These are phyloP conservation scores for Dicyrtoma fusca DNA, from an alignment of 2,888 invertebrate genomes.

Conservation along the genomic window DNA sequence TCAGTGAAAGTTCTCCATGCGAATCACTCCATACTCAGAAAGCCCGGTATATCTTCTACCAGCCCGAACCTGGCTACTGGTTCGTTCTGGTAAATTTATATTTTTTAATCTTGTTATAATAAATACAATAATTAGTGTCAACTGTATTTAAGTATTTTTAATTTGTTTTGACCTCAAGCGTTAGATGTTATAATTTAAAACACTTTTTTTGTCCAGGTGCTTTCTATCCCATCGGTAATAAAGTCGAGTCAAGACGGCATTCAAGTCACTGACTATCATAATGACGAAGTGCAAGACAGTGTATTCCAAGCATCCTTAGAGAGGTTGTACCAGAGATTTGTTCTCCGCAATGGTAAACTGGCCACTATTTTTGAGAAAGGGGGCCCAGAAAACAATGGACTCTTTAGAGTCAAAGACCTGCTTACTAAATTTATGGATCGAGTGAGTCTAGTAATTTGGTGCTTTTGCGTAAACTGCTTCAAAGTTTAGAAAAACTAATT, in stretches of 20 bases:
- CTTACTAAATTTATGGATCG: constrained; percentile 78
- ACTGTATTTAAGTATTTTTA: neutral
- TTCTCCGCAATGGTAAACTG: constrained; percentile 81
- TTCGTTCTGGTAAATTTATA: constrained; percentile 75
- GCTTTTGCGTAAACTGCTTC: too few species aligned
- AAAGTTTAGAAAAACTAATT: neutral
- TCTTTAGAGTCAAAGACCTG: constrained; percentile 67
- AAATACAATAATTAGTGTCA: constrained; percentile 23
- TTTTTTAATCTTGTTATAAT: too few species aligned
- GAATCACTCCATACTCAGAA: constrained; percentile 88
- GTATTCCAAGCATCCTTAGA: constrained; percentile 72
- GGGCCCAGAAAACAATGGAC: constrained; percentile 58
- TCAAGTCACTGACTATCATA: constrained; percentile 72
- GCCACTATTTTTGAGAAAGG: constrained; percentile 66
- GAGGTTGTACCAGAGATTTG: constrained; percentile 82
- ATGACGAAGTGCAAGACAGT: constrained; percentile 79
- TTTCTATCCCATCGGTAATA: constrained; percentile 62
- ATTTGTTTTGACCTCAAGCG: constrained; percentile 2
- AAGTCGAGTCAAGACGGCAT: constrained; percentile 73
- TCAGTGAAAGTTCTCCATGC: constrained; percentile 75
- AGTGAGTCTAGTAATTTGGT: constrained; percentile 68
- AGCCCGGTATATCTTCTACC: constrained; percentile 81
- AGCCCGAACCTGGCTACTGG: constrained; percentile 87
- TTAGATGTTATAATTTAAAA: too few species aligned
- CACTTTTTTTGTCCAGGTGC: constrained; percentile 64